These are phyloP conservation scores for Eolophus roseicapilla DNA, from an alignment of 2,113 vertebrate genomes.

Conservation along the genomic window DNA sequence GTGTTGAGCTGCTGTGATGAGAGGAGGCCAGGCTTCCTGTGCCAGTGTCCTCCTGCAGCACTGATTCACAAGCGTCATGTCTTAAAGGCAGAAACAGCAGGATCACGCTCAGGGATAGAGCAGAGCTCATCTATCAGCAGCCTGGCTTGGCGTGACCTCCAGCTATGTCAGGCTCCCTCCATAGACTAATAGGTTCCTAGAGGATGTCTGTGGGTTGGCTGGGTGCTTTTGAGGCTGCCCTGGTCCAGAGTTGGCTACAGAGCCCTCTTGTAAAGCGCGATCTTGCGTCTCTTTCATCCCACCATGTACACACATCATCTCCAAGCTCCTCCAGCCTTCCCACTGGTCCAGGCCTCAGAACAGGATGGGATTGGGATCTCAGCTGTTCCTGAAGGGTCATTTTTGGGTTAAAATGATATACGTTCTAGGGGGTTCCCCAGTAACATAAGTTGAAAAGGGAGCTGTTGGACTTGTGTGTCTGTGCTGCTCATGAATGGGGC, in stretches of 20 bases:
- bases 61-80: rapidly evolving
- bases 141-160: neutral
- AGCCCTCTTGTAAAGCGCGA: neutral
- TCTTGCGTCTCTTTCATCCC: neutral
- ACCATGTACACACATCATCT: rapidly evolving
- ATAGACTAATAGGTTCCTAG: neutral
- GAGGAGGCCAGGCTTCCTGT: neutral
- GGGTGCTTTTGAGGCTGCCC: neutral
- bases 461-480: neutral
- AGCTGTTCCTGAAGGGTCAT: neutral
- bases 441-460: neutral
- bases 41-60: neutral
- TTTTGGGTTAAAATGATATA: rapidly evolving
- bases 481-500: neutral
- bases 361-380: neutral
- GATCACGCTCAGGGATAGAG: neutral
- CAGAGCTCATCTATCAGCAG: neutral
- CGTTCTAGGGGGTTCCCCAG: neutral
- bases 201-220: neutral
- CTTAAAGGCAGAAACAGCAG: neutral
- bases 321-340: neutral
- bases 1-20: rapidly evolving
- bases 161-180: neutral
- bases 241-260: neutral
- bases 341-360: neutral